Evolutionary conservation across 2,113 vertebrate genomes (phyloP).

Genomic region (Myodes glareolus): DNA sequence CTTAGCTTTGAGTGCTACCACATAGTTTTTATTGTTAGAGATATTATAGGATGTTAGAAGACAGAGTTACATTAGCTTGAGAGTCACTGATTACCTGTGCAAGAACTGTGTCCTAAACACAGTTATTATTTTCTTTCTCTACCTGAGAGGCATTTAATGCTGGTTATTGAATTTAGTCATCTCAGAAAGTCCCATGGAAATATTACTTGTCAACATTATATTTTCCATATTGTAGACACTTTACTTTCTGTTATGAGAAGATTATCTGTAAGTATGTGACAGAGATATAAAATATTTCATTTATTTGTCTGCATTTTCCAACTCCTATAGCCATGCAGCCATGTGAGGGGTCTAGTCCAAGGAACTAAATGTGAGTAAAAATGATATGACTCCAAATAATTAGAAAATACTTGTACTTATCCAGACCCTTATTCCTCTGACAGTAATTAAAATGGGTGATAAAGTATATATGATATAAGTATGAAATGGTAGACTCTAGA

Average conservation of each 20-base stretch:
- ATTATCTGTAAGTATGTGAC: background rate
- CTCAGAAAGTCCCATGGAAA: conserved; percentile 2
- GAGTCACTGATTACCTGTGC: conserved; percentile 23
- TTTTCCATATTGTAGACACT: background rate
- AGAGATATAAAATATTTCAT: background rate
- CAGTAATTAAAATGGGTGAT: background rate
- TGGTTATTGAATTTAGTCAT: background rate
- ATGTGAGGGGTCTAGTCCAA: background rate
- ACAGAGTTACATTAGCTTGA: conserved; percentile 22
- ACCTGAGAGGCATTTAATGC: background rate
- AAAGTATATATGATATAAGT: background rate
- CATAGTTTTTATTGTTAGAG: background rate
- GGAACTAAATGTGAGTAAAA: background rate
- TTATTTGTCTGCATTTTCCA: background rate
- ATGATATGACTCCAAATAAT: background rate
- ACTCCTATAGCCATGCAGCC: background rate
- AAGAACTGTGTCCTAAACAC: conserved; percentile 16
- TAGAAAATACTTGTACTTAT: background rate
- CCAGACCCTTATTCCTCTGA: background rate
- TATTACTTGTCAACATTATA: conserved; percentile 12
- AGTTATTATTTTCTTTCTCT: conserved; percentile 1
- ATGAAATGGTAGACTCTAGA: background rate
- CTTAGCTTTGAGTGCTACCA: background rate
- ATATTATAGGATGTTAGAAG: conserved; percentile 1
- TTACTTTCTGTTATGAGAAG: conserved; percentile 42